A percentile compares a stretch with the other conserved stretches of the same genome.
These are phyloP conservation scores for Parnassius glacialis DNA, from an alignment of 2,888 invertebrate genomes.

Conservation along the genomic window DNA sequence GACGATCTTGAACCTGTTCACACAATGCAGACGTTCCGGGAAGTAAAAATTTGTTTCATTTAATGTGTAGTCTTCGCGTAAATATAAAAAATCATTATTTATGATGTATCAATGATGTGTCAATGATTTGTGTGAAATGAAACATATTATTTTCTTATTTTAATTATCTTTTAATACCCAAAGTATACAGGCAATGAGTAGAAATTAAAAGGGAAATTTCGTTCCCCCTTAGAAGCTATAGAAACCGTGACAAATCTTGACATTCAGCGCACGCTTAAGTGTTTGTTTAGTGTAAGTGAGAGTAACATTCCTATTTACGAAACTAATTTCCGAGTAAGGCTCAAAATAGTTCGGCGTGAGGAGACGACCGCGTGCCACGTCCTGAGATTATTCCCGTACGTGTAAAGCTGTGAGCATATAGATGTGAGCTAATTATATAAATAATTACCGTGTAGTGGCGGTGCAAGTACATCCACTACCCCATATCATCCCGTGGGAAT, in stretches of 20 bases:
- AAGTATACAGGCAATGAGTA: not conserved
- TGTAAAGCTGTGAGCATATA: constrained; percentile 12
- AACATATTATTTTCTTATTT: too few species aligned
- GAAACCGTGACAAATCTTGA: constrained; percentile 30
- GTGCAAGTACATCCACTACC: too few species aligned
- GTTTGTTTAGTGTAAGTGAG: constrained; percentile 30
- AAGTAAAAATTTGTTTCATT: too few species aligned
- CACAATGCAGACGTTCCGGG: too few species aligned
- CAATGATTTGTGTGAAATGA: too few species aligned
- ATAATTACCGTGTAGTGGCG: too few species aligned
- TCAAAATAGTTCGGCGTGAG: constrained; percentile 34
- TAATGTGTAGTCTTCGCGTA: too few species aligned
- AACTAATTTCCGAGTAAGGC: constrained; percentile 33
- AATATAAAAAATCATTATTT: too few species aligned
- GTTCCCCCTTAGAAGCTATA: constrained; percentile 14
- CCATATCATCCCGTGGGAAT: too few species aligned
- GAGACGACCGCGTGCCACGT: constrained; percentile 23
- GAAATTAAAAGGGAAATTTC: not conserved
- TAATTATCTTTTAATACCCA: too few species aligned
- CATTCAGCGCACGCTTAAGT: constrained; percentile 30
- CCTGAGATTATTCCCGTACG: constrained; percentile 26
- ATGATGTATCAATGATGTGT: too few species aligned
- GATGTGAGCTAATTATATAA: not conserved
- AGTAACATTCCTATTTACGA: constrained; percentile 26
- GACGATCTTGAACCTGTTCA: too few species aligned